Evolutionary conservation across 2,888 invertebrate species (phyloP).

Genomic region (Drosophila robusta): DNA sequence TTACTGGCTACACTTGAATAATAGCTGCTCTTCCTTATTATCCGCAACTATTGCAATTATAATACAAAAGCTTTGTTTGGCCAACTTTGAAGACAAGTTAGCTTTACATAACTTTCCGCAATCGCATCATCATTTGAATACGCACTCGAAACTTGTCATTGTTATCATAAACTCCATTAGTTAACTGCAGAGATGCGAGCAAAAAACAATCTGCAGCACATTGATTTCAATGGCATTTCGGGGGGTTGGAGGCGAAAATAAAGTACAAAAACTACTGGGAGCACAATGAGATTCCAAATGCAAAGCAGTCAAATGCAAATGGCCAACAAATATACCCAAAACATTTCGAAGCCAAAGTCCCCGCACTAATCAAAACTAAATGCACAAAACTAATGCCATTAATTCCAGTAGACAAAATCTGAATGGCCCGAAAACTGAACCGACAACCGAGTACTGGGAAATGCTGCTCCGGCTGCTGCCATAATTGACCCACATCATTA

Average conservation of each 20-base stretch:
- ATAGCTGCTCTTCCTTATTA: slow-evolving; percentile 7
- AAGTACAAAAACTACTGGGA: slow-evolving; percentile 17
- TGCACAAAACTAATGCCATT: slow-evolving; percentile 80
- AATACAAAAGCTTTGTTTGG: slow-evolving; percentile 29
- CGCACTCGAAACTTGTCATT: slow-evolving; percentile 34
- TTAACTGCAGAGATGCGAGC: slow-evolving; percentile 6
- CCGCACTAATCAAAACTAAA: slow-evolving; percentile 76
- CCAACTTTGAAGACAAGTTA: slow-evolving; percentile 29
- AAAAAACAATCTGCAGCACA: slow-evolving; percentile 64
- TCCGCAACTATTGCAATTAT: slow-evolving; percentile 29
- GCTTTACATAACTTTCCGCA: slow-evolving; percentile 44
- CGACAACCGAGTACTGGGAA: slow-evolving; percentile 31
- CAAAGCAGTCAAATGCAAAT: slow-evolving; percentile 61
- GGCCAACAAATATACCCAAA: slow-evolving; percentile 27
- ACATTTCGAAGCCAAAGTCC: slow-evolving; percentile 32
- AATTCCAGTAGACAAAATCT: slow-evolving; percentile 81
- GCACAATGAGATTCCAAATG: slow-evolving; percentile 30
- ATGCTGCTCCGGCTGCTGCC: slow-evolving; percentile 57
- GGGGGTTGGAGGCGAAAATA: slow-evolving; percentile 2
- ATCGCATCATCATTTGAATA: slow-evolving; percentile 40
- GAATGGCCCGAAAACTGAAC: slow-evolving; percentile 60
- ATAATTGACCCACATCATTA: slow-evolving; percentile 80
- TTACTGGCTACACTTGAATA: not conserved
- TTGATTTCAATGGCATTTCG: slow-evolving; percentile 56
- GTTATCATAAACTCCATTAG: slow-evolving; percentile 44